Conservation (phyloP, 2,797 vertebrate species). For the Tarsius wallacei region DNA sequence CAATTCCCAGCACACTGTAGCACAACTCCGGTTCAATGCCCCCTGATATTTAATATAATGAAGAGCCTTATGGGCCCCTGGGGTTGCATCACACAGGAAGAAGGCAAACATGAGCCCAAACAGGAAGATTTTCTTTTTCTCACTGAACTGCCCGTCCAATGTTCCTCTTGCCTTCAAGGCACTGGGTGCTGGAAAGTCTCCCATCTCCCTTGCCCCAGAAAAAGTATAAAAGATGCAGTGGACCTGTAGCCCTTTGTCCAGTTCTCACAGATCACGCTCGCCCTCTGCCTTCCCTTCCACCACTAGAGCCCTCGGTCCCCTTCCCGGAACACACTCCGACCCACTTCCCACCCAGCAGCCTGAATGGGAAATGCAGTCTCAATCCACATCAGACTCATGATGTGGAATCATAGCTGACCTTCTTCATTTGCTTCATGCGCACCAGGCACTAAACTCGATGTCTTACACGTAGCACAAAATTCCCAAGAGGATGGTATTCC, state of each 20-base stretch:
- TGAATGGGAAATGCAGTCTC: fast-evolving
- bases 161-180: not conserved
- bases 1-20: fast-evolving
- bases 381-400: fast-evolving
- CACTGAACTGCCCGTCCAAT: not conserved
- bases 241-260: not conserved
- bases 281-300: fast-evolving
- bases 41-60: constrained; percentile 59
- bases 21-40: fast-evolving
- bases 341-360: not conserved
- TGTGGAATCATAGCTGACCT: fast-evolving
- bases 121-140: not conserved
- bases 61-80: not conserved
- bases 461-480: not conserved
- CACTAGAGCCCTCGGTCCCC: fast-evolving
- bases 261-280: not conserved
- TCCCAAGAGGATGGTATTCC: not conserved
- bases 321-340: fast-evolving
- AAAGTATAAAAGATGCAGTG: fast-evolving
- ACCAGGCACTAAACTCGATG: fast-evolving
- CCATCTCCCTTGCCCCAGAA: not conserved
- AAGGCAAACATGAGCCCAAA: not conserved
- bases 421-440: fast-evolving
- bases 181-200: not conserved
- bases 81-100: not conserved